Evolutionary conservation across 2,888 invertebrate genomes (phyloP).

Genomic region (Oasisia sp.): DNA sequence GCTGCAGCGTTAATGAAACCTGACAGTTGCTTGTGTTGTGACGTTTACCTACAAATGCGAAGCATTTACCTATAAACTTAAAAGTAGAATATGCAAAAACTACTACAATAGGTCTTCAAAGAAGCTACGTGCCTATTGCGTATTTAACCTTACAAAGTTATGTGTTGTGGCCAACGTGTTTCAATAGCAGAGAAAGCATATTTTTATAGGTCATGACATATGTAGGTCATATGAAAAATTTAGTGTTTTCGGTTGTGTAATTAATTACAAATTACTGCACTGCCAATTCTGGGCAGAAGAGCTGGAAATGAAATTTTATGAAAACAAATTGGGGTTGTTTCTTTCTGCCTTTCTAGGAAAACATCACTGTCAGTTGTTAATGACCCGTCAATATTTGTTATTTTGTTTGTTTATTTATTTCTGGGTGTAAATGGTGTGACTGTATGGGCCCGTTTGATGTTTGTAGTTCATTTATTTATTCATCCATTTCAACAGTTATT

Average conservation of each 20-base stretch:
- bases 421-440: neutral
- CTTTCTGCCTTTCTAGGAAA: neutral
- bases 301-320: neutral
- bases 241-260: neutral
- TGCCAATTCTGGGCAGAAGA: too few relatives aligned
- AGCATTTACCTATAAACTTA: neutral
- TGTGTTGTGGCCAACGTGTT: neutral
- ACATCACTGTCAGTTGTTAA: neutral
- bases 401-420: neutral
- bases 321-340: neutral
- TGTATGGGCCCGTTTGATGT: neutral
- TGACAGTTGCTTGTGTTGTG: neutral
- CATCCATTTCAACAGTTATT: neutral
- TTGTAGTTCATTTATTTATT: slow-evolving; percentile 6
- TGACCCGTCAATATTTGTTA: neutral
- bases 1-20: neutral
- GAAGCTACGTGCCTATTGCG: neutral
- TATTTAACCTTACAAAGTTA: neutral
- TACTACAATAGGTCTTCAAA: neutral
- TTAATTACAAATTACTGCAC: neutral
- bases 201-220: neutral
- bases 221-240: neutral
- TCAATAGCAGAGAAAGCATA: neutral
- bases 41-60: neutral
- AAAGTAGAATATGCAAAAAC: neutral